A percentile compares a stretch with the other conserved stretches of the same genome.
Conservation (phyloP, 2,113 vertebrate species). For the Helogale parvula region DNA sequence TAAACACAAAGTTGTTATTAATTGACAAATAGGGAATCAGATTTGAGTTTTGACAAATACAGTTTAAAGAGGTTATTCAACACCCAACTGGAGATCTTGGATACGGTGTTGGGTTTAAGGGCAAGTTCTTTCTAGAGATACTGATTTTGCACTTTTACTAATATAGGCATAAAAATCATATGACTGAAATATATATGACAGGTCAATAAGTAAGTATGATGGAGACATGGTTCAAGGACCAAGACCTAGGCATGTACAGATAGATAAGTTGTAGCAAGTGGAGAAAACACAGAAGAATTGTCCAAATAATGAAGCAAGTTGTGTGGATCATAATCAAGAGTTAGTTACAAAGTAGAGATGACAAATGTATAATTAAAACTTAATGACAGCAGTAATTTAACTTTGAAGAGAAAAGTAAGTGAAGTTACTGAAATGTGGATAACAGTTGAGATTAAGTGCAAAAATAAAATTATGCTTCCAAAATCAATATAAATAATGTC, state of each 20-base stretch:
- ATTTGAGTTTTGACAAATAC: background rate
- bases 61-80: background rate
- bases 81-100: background rate
- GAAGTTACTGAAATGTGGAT: background rate
- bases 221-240: background rate
- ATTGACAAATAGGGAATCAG: background rate
- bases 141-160: background rate
- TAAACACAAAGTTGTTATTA: background rate
- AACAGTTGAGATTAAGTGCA: background rate
- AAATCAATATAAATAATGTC: background rate
- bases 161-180: background rate
- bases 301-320: background rate
- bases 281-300: background rate
- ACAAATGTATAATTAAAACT: background rate
- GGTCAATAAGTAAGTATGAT: background rate
- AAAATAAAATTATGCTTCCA: conserved; percentile 36
- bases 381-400: background rate
- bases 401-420: background rate
- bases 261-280: background rate
- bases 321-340: background rate
- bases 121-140: background rate
- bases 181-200: background rate
- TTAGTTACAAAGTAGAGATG: background rate
- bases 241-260: background rate
- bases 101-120: background rate